phyloP scores from a whole-genome alignment of 2,888 invertebrate species.

The Troides aeacus region DNA sequence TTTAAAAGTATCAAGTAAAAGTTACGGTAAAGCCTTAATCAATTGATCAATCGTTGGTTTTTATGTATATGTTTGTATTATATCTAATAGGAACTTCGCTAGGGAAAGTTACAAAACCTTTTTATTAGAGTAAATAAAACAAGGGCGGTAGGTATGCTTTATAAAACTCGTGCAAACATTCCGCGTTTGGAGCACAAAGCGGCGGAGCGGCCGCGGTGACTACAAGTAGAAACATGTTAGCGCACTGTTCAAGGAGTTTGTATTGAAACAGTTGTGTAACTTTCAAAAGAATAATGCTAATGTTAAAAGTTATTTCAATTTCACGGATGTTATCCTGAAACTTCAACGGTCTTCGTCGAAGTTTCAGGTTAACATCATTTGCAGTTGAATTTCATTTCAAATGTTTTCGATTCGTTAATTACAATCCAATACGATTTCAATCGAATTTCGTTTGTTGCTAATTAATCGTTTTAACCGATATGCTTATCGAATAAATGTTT shows the following conservation, averaged over 20 bases:
- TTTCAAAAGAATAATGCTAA: slow-evolving; percentile 22
- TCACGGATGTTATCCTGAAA: slow-evolving; percentile 9
- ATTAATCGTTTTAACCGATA: too few relatives aligned
- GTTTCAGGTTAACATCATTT: background rate
- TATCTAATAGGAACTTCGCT: background rate
- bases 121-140: slow-evolving; percentile 2
- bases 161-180: slow-evolving; percentile 8
- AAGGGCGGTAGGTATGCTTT: slow-evolving; percentile 9
- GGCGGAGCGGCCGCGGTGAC: slow-evolving; percentile 1
- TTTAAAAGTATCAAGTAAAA: too few relatives aligned
- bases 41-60: too few relatives aligned
- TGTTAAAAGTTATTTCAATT: slow-evolving; percentile 21
- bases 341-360: background rate
- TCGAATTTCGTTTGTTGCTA: too few relatives aligned
- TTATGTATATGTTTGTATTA: too few relatives aligned
- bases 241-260: slow-evolving; percentile 15
- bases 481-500: too few relatives aligned
- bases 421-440: background rate
- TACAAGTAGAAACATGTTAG: slow-evolving; percentile 14
- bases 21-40: too few relatives aligned
- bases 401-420: background rate
- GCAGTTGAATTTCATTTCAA: background rate
- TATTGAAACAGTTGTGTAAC: slow-evolving; percentile 18
- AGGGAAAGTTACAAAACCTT: background rate
- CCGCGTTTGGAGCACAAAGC: slow-evolving; percentile 6